Conservation (phyloP, 2,797 vertebrate species). For the Percopsis omiscomaycus region DNA sequence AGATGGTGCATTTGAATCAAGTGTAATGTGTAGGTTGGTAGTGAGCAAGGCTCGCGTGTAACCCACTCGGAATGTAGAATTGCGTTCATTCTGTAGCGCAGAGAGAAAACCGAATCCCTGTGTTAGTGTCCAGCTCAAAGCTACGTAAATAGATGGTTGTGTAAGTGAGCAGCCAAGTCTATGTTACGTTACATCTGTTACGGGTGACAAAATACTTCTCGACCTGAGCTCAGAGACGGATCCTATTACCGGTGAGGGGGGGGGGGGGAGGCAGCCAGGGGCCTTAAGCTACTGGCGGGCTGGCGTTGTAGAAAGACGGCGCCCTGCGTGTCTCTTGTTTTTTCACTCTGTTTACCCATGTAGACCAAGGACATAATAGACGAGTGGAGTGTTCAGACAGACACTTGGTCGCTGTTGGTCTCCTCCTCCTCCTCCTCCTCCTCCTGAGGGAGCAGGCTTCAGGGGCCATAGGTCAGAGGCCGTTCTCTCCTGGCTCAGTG, state of each 20-base stretch:
- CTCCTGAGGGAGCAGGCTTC: slow-evolving; percentile 14
- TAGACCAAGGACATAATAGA: slow-evolving; percentile 23
- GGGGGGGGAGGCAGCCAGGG: slow-evolving; percentile 33
- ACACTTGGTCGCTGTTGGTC: slow-evolving; percentile 9
- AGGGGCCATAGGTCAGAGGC: slow-evolving; percentile 47
- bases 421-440: slow-evolving; percentile 34
- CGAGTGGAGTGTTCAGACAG: slow-evolving; percentile 11
- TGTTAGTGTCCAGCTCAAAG: too few relatives aligned
- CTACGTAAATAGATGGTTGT: too few relatives aligned
- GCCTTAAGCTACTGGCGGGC: slow-evolving; percentile 32
- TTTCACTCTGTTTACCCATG: slow-evolving; percentile 9
- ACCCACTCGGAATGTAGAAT: too few relatives aligned
- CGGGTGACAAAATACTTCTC: slow-evolving; percentile 45
- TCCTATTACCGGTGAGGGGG: slow-evolving; percentile 62
- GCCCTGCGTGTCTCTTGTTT: slow-evolving; percentile 4
- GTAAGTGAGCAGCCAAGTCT: too few relatives aligned
- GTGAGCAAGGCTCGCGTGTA: too few relatives aligned
- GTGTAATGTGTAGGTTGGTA: too few relatives aligned
- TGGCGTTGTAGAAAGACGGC: slow-evolving; percentile 37
- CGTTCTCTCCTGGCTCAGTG: slow-evolving; percentile 21
- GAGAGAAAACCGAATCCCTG: too few relatives aligned
- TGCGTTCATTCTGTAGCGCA: too few relatives aligned
- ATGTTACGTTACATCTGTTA: slow-evolving; percentile 8
- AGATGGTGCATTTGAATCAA: too few relatives aligned
- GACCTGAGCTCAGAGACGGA: slow-evolving; percentile 48